Evolutionary conservation across 1,140 invertebrate genomes (phyloP), one percentile per base, ranked within the genome.

Genomic region (Augochlora pura): DNA sequence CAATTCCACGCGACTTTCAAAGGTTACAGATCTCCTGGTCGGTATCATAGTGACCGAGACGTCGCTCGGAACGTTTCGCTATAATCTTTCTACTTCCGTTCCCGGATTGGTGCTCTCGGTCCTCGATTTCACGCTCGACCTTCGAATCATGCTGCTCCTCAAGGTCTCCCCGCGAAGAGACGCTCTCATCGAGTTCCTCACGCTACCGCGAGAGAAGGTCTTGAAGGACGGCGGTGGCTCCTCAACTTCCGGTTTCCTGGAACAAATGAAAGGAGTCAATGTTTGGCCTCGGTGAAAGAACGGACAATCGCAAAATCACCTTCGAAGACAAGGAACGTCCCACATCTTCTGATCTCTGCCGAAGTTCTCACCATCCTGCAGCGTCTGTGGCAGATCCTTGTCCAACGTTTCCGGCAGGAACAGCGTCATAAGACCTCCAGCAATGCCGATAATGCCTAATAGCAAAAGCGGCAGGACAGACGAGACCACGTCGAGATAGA

Each of bases 301-400:
- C 18, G 16, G 49, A 18, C 5, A 57, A 21, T 57, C 21, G 12
- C 49, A 49, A 38, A 90, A 91, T 91, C 89, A 95, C 95, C 94
- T 94, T 71, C 93, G 93, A 76, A 95, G 93, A 86, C 96, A 97
- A n/a, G 96, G 97, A 81, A 95, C 95, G 79, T 97, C 96, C 94
- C 96, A 96, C 80, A 97, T 95, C 84, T 94, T 94, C 88, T 97
- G 96, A 75, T 96, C 94, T 62, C 94, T 95, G 49, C 97, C 97
- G 87, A 98, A 98, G 82, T 96, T 94, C 93, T 98, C 97, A 12
- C 97, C 97, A 88, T 98, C 97, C 72, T 95, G 94, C 1, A 98
- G 89, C 0, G 96, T 97, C 87, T 97, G 96, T 0, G 97, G 97
- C 71, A 98, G 92, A 83, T 97, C 97, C 62, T 96, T 95, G 85